These are phyloP conservation scores for Onthophagus sagittarius DNA, from an alignment of 2,888 invertebrate genomes.

Conservation along the genomic window DNA sequence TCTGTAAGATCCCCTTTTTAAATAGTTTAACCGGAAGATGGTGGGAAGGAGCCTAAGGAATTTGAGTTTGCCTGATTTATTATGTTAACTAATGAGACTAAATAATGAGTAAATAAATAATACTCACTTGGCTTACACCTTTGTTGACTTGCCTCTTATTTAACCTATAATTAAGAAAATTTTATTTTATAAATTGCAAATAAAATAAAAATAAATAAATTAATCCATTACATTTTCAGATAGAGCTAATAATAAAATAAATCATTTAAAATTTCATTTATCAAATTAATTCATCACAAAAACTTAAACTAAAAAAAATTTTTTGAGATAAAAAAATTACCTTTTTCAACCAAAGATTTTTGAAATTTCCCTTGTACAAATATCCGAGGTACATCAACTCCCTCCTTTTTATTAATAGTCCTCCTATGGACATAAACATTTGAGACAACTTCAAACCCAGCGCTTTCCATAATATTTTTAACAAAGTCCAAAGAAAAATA, in stretches of 20 bases:
- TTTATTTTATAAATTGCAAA: not conserved
- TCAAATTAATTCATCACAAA: conserved; percentile 18
- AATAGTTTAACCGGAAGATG: too few relatives aligned
- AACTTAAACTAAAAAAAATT: not conserved
- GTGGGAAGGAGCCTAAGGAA: too few relatives aligned
- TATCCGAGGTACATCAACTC: conserved; percentile 83
- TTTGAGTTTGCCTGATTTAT: too few relatives aligned
- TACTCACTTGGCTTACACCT: not conserved
- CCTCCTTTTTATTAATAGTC: conserved; percentile 90
- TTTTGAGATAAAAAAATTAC: not conserved
- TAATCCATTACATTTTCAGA: conserved; percentile 19
- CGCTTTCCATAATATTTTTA: conserved; percentile 57
- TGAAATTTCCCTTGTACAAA: conserved; percentile 89
- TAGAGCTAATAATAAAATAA: conserved; percentile 30
- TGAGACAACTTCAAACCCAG: conserved; percentile 66
- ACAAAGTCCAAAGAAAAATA: conserved; percentile 76
- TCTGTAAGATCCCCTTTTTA: too few relatives aligned
- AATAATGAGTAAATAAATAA: too few relatives aligned
- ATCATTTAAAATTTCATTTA: conserved; percentile 17
- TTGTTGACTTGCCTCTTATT: conserved; percentile 1
- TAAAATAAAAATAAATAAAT: conserved; percentile 16
- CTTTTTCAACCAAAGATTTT: conserved; percentile 43
- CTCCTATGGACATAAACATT: conserved; percentile 81
- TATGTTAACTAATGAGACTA: too few relatives aligned
- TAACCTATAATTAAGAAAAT: not conserved